Conservation (phyloP, 2,113 vertebrate genomes). For the Psammodynastes pulverulentus region DNA sequence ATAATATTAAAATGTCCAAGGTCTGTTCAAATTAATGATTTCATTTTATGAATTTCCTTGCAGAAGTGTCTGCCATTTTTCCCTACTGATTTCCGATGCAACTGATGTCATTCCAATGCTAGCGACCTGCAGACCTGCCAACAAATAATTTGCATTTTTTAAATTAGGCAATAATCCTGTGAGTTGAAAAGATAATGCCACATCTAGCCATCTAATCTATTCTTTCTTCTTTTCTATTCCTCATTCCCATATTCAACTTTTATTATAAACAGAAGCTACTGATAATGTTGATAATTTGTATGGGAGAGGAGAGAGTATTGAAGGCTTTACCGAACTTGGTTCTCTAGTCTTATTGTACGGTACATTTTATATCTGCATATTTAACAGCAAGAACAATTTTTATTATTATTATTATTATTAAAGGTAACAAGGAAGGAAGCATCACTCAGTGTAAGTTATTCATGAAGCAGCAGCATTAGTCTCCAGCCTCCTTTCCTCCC, state of each 20-base stretch:
- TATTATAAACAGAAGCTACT: rapidly evolving
- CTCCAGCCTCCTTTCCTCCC: not conserved
- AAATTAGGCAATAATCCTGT: constrained; percentile 11
- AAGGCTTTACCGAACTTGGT: rapidly evolving
- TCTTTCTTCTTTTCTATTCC: constrained; percentile 12
- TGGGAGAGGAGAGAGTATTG: not conserved
- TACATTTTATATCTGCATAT: not conserved
- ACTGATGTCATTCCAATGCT: not conserved
- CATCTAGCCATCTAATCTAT: constrained; percentile 11
- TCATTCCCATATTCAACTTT: rapidly evolving
- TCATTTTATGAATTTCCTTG: constrained; percentile 32
- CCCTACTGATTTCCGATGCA: constrained; percentile 6
- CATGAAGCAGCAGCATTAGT: not conserved
- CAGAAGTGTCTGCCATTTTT: constrained; percentile 28
- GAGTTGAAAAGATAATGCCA: constrained; percentile 17
- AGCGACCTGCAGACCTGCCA: not conserved
- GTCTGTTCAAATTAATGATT: constrained; percentile 20
- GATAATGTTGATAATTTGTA: not conserved
- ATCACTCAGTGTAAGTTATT: not conserved
- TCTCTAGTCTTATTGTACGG: not conserved
- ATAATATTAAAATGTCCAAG: constrained; percentile 18
- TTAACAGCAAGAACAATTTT: not conserved
- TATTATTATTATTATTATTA: not conserved
- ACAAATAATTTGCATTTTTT: constrained; percentile 30
- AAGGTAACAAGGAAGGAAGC: not conserved